Conservation (phyloP, 2,113 vertebrate species). For the Spea bombifrons region DNA sequence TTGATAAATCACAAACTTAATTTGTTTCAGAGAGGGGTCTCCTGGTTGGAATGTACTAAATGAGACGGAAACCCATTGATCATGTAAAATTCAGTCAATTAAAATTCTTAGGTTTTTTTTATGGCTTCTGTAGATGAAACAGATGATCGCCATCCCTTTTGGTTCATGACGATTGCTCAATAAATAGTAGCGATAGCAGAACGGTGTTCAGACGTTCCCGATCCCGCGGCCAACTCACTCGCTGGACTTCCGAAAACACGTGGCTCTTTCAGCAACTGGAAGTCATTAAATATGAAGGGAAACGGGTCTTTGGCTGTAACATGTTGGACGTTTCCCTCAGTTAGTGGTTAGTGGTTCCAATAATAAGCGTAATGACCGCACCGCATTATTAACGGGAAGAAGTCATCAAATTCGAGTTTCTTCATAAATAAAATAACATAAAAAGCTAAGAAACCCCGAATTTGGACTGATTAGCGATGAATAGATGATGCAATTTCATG, state of each 20-base stretch:
- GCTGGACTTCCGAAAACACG: neutral
- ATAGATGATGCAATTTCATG: too few relatives aligned
- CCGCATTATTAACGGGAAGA: too few relatives aligned
- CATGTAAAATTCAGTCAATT: slow-evolving; percentile 4
- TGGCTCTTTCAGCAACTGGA: neutral
- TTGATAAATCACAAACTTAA: neutral
- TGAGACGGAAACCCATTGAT: neutral
- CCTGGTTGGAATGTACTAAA: neutral
- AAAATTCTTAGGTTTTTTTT: neutral
- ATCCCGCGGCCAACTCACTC: neutral
- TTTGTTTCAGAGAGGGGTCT: neutral
- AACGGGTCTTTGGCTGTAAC: neutral
- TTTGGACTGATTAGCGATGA: too few relatives aligned
- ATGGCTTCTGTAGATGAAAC: neutral
- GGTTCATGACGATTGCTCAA: neutral
- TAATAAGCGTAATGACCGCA: neutral
- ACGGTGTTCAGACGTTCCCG: neutral
- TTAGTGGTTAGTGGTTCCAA: neutral
- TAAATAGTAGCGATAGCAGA: neutral
- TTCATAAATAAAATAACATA: too few relatives aligned
- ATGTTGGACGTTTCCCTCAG: neutral
- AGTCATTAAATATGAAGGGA: neutral
- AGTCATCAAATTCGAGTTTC: too few relatives aligned
- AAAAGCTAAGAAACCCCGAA: too few relatives aligned
- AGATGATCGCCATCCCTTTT: neutral